Conservation (phyloP, 2,888 invertebrate genomes). For the Tuta absoluta region DNA sequence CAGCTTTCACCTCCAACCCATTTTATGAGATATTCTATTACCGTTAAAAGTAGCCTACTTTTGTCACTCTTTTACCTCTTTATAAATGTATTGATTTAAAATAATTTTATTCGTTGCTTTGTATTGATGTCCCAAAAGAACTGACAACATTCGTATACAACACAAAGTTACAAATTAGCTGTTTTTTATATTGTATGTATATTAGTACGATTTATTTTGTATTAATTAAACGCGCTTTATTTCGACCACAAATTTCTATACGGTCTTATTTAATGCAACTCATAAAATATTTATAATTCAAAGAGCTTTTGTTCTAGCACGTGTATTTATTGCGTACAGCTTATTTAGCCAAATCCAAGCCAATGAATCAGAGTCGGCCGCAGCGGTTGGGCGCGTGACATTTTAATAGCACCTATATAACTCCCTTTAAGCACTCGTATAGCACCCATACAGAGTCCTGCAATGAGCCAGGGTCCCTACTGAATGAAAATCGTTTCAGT, state of each 20-base stretch:
- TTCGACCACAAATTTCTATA: neutral
- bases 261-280: neutral
- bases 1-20: too few relatives aligned
- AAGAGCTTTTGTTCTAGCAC: neutral
- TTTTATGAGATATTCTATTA: too few relatives aligned
- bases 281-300: neutral
- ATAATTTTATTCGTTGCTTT: too few relatives aligned
- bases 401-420: constrained; percentile 38
- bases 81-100: too few relatives aligned
- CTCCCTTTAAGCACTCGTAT: constrained; percentile 2
- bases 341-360: constrained; percentile 10
- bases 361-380: constrained; percentile 24
- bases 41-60: too few relatives aligned
- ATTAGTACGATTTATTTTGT: too few relatives aligned
- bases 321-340: constrained; percentile 4
- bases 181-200: too few relatives aligned
- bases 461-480: neutral
- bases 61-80: too few relatives aligned
- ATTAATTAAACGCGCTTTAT: neutral
- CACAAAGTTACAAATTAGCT: too few relatives aligned
- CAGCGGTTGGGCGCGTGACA: constrained; percentile 34
- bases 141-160: too few relatives aligned
- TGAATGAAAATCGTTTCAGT: too few relatives aligned
- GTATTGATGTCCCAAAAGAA: too few relatives aligned
- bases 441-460: neutral